A percentile compares a stretch with the other conserved stretches of the same genome.
These are phyloP conservation scores for Peromyscus attwateri DNA, from an alignment of 2,797 vertebrate species.

Conservation along the genomic window DNA sequence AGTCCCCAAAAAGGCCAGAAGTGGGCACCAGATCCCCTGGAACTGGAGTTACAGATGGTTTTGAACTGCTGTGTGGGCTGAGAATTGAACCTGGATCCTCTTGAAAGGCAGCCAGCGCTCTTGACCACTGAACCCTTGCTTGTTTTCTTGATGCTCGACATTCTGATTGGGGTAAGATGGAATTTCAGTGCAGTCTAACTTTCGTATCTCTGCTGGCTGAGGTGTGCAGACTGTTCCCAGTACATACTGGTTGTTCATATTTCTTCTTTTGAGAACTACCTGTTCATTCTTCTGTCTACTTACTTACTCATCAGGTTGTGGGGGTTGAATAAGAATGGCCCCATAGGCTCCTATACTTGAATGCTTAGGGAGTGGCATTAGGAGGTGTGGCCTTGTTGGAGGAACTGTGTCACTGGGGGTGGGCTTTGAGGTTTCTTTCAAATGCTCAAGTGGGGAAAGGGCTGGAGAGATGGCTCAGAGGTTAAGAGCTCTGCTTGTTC, in stretches of 20 bases:
- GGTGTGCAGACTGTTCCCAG: not conserved
- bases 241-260: not conserved
- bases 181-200: not conserved
- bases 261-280: not conserved
- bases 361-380: too few relatives aligned
- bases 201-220: not conserved
- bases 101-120: not conserved
- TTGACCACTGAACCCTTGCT: not conserved
- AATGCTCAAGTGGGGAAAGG: not conserved
- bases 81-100: not conserved
- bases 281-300: too few relatives aligned
- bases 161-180: too few relatives aligned
- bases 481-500: too few relatives aligned
- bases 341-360: not conserved
- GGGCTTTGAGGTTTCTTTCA: not conserved
- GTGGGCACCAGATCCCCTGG: not conserved
- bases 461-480: too few relatives aligned
- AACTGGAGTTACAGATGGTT: not conserved
- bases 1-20: not conserved
- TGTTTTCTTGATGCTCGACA: not conserved
- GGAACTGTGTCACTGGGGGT: not conserved
- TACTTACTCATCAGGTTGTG: not conserved
- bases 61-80: not conserved
- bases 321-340: not conserved
- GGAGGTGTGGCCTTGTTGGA: not conserved